Evolutionary conservation across 2,888 invertebrate genomes (phyloP).

Genomic region (Macaria liturata): DNA sequence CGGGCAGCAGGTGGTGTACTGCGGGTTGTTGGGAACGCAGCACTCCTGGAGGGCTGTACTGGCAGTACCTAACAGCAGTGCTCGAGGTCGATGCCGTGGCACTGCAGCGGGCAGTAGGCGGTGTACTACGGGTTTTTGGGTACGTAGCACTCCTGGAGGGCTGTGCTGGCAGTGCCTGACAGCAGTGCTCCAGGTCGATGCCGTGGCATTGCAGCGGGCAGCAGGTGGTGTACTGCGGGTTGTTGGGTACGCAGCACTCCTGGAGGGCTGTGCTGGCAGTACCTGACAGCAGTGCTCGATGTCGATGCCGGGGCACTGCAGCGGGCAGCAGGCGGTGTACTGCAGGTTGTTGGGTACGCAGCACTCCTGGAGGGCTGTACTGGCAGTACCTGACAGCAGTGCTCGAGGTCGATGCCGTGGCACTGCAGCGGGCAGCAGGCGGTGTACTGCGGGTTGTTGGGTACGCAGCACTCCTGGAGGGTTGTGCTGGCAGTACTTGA

Average conservation of each 20-base stretch:
- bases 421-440: conserved; percentile 66
- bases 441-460: conserved; percentile 87
- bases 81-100: conserved; percentile 22
- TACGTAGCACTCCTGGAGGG: conserved; percentile 81
- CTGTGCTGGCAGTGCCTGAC: conserved; percentile 4
- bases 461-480: conserved; percentile 87
- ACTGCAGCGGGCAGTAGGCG: conserved; percentile 67
- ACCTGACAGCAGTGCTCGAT: conserved; percentile 22
- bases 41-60: conserved; percentile 62
- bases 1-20: conserved; percentile 80
- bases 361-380: conserved; percentile 64
- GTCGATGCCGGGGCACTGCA: conserved; percentile 47
- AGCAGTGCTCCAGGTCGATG: conserved; percentile 14
- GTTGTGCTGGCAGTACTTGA: conserved; percentile 67
- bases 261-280: background rate
- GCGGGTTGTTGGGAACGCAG: conserved; percentile 87
- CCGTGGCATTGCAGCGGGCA: conserved; percentile 57
- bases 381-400: conserved; percentile 14
- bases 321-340: conserved; percentile 79
- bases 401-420: conserved; percentile 21
- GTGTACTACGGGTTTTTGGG: conserved; percentile 88
- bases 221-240: conserved; percentile 85
- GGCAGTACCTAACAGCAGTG: conserved; percentile 16
- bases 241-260: conserved; percentile 87
- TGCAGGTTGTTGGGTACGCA: conserved; percentile 87